Base-by-base conservation (phyloP, 2,888 invertebrate genomes). In the Coremacera marginata region DNA sequence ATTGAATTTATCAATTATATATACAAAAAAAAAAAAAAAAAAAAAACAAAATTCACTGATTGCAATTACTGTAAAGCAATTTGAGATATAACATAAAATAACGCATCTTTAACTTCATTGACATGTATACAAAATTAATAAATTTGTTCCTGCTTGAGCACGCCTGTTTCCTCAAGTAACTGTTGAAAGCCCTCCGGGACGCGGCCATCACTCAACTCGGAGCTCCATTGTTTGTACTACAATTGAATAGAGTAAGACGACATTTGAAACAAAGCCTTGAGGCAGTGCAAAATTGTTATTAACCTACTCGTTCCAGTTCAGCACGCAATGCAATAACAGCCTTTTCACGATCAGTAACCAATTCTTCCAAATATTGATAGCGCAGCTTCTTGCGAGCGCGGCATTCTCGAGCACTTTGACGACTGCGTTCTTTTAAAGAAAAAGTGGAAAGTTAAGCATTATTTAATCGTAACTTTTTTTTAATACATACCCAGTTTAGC, bases 391-490 rank as follows among this genome's bases (percentile, higher is more conserved):
- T 98, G 73, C 98, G 93, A 67, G 98, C 98, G 82, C 98, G 94
- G 89, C 98, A 98, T 92, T 98, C 98, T 84, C 98, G 92, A 82
- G 98, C 98, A 90, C 98, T 98, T 91, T 98, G 98, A 83, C 98
- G 93, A 90, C 98, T 98, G 80, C 98, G 93, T 90, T 98, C 98
- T 96, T 89, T 27, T 25, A 11, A 11, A 11, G 25, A 3, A 25
- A 55, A 55, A 55, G 9, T 55, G 7, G 3, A 25, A 62, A 62
- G 3, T 27, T 25, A 62, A 19, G n/a, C 2, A 55, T 3, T 9
- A 19, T 8, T 55, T 22, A 1, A n/a, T 55, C 1, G 2, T 5
- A 19, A 55, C 9, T 19, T 19, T 19, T n/a, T 63, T 25, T n/a
- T 11, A 16, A 52, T 57, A 27, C 52, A 89, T 90, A 96, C 96